Conservation (phyloP, 2,888 invertebrate genomes). For the Rhagonycha fulva region DNA sequence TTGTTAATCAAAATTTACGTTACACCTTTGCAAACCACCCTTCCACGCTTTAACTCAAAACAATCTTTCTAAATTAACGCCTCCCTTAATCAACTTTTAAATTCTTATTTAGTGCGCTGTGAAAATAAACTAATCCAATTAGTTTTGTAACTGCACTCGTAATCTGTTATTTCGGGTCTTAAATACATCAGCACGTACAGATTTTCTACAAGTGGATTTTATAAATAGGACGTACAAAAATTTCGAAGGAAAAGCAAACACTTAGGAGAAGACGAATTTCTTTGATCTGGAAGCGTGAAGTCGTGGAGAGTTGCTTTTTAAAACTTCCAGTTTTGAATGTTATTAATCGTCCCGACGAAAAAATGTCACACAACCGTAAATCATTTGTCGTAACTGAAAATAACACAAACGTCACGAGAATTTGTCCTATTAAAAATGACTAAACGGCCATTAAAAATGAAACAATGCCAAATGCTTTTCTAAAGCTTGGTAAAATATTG, state of each 20-base stretch:
- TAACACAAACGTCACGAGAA: constrained; percentile 19
- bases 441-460: neutral
- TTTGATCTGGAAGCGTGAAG: constrained; percentile 30
- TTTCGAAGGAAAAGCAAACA: neutral
- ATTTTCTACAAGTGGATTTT: neutral
- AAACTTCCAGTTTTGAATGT: constrained; percentile 32
- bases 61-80: neutral
- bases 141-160: neutral
- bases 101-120: neutral
- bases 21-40: neutral
- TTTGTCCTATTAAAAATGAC: constrained; percentile 14
- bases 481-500: neutral
- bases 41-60: neutral
- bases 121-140: neutral
- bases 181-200: neutral
- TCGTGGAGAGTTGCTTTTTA: constrained; percentile 29
- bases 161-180: neutral
- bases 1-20: constrained; percentile 2
- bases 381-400: constrained; percentile 22
- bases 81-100: neutral
- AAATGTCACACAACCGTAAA: constrained; percentile 34
- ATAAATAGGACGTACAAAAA: neutral
- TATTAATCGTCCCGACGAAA: constrained; percentile 33
- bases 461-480: neutral
- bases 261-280: constrained; percentile 11